phyloP scores from a whole-genome alignment of 2,888 invertebrate species.

The Nemurella pictetii region DNA sequence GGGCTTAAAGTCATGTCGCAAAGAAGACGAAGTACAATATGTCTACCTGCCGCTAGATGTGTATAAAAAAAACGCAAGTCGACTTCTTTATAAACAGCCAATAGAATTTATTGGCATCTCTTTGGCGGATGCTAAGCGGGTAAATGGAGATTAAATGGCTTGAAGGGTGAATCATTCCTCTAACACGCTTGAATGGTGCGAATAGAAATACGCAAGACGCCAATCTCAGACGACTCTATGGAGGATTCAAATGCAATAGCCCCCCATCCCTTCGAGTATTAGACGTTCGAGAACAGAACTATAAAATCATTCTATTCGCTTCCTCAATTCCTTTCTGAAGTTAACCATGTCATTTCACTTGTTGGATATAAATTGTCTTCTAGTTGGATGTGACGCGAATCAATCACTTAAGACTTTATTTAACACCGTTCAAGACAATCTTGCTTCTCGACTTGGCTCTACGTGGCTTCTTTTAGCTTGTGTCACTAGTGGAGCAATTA shows the following conservation, averaged over 20 bases:
- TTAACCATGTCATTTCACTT: conserved; percentile 15
- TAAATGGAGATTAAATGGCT: conserved; percentile 41
- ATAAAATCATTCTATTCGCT: not conserved
- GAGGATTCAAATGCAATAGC: not conserved
- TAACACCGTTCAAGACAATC: not conserved
- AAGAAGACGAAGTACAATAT: conserved; percentile 5
- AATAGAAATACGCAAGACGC: not conserved
- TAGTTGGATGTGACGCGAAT: conserved; percentile 40
- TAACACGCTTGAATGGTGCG: not conserved
- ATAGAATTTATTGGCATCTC: conserved; percentile 42
- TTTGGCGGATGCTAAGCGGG: conserved; percentile 30
- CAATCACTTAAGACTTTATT: conserved; percentile 37
- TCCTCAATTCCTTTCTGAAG: not conserved
- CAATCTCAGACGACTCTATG: not conserved
- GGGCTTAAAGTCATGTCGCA: conserved; percentile 24
- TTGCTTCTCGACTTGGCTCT: not conserved
- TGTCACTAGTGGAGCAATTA: not conserved
- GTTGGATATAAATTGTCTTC: conserved; percentile 42
- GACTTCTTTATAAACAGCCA: conserved; percentile 35
- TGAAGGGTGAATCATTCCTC: not conserved
- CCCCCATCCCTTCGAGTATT: not conserved
- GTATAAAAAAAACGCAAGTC: conserved; percentile 9
- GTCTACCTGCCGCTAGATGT: not conserved
- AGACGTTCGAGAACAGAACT: not conserved
- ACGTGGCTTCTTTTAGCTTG: not conserved